A percentile compares a stretch with the other conserved stretches of the same genome.
Evolutionary conservation across 2,113 vertebrate species (phyloP).

Genomic region (Indri indri): DNA sequence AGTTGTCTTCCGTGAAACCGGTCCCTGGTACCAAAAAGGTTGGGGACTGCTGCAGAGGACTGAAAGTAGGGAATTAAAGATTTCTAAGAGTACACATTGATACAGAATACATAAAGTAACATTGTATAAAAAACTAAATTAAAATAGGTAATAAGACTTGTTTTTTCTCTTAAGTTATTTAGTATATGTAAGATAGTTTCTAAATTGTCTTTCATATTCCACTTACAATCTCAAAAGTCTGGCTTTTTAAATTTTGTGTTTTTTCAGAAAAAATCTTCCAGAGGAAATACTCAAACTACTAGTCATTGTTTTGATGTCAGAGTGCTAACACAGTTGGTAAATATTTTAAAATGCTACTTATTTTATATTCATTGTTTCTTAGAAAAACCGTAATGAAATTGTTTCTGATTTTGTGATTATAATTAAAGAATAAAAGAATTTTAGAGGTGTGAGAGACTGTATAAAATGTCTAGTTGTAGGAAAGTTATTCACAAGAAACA

Average conservation of each 20-base stretch:
- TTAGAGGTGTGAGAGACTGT: not conserved
- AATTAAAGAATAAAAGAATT: constrained; percentile 15
- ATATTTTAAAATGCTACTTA: constrained; percentile 67
- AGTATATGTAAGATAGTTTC: not conserved
- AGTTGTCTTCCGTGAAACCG: too few relatives aligned
- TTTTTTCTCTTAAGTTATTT: not conserved
- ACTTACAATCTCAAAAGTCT: not conserved
- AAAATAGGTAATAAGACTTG: not conserved
- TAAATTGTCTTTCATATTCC: constrained; percentile 21
- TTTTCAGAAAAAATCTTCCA: constrained; percentile 87
- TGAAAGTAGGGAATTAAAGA: not conserved
- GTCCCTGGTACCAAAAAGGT: too few relatives aligned
- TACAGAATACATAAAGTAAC: not conserved
- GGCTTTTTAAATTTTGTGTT: constrained; percentile 11
- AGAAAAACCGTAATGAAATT: not conserved
- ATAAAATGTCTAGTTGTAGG: not conserved
- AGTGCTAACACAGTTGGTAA: constrained; percentile 90
- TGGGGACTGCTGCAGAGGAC: not conserved
- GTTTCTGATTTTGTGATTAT: constrained; percentile 12
- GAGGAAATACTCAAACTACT: constrained; percentile 75
- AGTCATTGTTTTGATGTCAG: constrained; percentile 84
- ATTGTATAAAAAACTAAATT: not conserved
- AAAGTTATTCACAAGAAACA: not conserved
- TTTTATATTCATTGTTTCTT: not conserved
- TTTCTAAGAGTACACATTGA: not conserved